These are phyloP conservation scores for Meriones unguiculatus DNA, from an alignment of 2,113 vertebrate species.

Conservation along the genomic window DNA sequence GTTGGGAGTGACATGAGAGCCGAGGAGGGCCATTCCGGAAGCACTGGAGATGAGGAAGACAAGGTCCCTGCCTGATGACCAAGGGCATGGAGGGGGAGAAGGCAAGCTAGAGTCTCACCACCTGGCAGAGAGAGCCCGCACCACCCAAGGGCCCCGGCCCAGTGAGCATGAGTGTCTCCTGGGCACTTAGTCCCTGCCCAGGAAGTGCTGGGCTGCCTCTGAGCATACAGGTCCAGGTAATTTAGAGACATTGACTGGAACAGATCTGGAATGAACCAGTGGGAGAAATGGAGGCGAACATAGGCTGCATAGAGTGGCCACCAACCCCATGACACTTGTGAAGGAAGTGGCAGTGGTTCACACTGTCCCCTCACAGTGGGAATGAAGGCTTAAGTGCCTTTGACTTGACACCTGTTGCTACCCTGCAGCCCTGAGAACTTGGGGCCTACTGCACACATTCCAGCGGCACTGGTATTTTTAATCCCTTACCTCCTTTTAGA, in stretches of 20 bases:
- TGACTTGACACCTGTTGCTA: background rate
- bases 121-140: background rate
- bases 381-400: background rate
- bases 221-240: background rate
- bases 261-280: background rate
- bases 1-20: background rate
- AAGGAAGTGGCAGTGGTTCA: background rate
- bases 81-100: background rate
- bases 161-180: background rate
- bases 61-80: background rate
- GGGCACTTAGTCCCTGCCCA: background rate
- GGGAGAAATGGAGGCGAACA: background rate
- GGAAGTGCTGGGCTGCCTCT: background rate
- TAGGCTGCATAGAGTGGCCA: background rate
- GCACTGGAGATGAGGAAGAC: background rate
- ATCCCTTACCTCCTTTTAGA: background rate
- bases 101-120: background rate
- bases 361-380: background rate
- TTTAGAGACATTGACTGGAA: fast-evolving
- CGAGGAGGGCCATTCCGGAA: no score
- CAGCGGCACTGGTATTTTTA: background rate
- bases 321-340: background rate
- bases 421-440: background rate
- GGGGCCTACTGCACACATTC: background rate
- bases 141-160: background rate